Conservation (phyloP, 2,113 vertebrate genomes). For the Trichechus manatus region DNA sequence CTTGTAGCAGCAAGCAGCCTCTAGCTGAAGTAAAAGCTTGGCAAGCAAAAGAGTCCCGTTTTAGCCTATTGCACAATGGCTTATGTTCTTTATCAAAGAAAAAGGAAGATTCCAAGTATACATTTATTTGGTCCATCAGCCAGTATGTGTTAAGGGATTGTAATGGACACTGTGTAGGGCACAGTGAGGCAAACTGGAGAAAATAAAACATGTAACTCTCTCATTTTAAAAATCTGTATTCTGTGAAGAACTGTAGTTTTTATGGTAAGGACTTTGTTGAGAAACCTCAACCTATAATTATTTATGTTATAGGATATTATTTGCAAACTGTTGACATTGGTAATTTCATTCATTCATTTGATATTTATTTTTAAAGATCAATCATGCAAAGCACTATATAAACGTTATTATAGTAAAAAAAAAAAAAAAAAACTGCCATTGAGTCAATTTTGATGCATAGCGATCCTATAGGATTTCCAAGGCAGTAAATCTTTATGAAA, state of each 20-base stretch:
- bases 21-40: constrained; percentile 39
- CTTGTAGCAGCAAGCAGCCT: constrained; percentile 36
- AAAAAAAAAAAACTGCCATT: too few relatives aligned
- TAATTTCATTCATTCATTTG: constrained; percentile 9
- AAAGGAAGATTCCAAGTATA: constrained; percentile 29
- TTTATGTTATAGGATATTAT: constrained; percentile 15
- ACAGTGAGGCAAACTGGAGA: neutral
- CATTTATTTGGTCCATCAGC: constrained; percentile 29
- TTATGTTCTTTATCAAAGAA: constrained; percentile 49
- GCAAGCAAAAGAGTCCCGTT: constrained; percentile 44
- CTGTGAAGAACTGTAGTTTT: neutral
- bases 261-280: constrained; percentile 20
- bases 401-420: neutral
- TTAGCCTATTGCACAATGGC: constrained; percentile 34
- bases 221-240: neutral
- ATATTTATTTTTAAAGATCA: neutral
- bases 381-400: neutral
- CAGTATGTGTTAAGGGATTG: neutral
- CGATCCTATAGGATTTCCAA: too few relatives aligned
- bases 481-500: too few relatives aligned
- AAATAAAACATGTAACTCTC: neutral
- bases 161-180: neutral
- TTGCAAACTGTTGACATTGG: constrained; percentile 22
- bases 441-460: too few relatives aligned
- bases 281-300: constrained; percentile 20